phyloP scores from a whole-genome alignment of 92 coral and sea anemone species.

The Zoanthus gigantus region DNA sequence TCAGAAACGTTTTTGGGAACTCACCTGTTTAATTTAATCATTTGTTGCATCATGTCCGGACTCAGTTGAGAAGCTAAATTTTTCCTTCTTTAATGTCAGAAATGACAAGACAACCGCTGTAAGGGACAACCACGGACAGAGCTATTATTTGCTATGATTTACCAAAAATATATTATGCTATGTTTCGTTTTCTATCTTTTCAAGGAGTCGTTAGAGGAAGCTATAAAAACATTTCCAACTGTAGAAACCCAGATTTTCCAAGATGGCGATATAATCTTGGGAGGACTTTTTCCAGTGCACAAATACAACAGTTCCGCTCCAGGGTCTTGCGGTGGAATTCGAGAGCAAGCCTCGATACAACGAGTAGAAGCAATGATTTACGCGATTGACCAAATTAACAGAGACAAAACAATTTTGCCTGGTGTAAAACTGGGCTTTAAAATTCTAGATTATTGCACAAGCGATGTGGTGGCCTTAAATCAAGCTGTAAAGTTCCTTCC shows the following conservation, averaged over 20 bases:
- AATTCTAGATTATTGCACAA: constrained; percentile 58
- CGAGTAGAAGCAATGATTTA: constrained; percentile 61
- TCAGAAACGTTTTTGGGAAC: background rate
- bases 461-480: constrained; percentile 52
- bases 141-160: background rate
- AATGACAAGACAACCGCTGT: background rate
- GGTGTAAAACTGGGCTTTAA: constrained; percentile 54
- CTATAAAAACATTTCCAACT: background rate
- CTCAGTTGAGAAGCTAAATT: background rate
- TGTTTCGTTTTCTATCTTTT: background rate
- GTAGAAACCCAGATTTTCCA: constrained; percentile 38
- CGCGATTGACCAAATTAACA: constrained; percentile 59
- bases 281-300: constrained; percentile 67
- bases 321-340: constrained; percentile 42
- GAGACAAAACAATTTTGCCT: constrained; percentile 27
- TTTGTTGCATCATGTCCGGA: background rate
- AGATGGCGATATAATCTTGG: constrained; percentile 61
- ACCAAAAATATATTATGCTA: background rate
- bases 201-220: background rate
- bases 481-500: constrained; percentile 51
- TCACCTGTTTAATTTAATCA: background rate
- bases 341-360: constrained; percentile 53
- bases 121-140: background rate
- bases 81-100: background rate
- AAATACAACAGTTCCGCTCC: constrained; percentile 46